Conservation (phyloP, 2,888 invertebrate genomes). For the Drosophila peninsularis region DNA sequence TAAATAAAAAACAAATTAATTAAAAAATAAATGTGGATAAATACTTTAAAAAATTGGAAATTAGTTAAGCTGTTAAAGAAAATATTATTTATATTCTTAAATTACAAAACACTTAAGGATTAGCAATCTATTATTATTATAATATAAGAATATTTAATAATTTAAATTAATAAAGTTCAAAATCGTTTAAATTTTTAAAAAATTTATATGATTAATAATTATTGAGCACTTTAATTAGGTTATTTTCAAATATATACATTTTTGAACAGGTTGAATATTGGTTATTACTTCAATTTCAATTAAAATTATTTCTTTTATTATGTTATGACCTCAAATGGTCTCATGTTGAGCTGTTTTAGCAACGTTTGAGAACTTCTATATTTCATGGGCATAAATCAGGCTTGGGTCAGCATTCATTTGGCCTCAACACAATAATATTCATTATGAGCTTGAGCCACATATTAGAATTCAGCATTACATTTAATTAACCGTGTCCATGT, state of each 20-base stretch:
- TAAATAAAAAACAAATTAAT: too few species aligned
- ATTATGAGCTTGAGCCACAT: conserved; percentile 43
- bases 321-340: conserved; percentile 1
- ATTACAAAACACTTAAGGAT: too few species aligned
- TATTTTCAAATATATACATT: neutral
- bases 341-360: neutral
- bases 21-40: neutral
- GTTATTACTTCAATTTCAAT: neutral
- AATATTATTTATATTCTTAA: too few species aligned
- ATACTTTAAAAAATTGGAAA: neutral
- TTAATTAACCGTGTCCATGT: conserved; percentile 59
- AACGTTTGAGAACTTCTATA: neutral
- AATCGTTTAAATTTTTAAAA: too few species aligned
- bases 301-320: conserved; percentile 11
- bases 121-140: too few species aligned
- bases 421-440: conserved; percentile 34
- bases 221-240: neutral
- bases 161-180: too few species aligned
- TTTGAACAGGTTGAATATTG: neutral
- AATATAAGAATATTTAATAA: too few species aligned
- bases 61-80: neutral
- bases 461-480: conserved; percentile 53
- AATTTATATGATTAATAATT: too few species aligned
- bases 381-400: conserved; percentile 40
- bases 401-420: conserved; percentile 7